These are phyloP conservation scores for Phragmatobia fuliginosa DNA, from an alignment of 2,888 invertebrate genomes.

Conservation along the genomic window DNA sequence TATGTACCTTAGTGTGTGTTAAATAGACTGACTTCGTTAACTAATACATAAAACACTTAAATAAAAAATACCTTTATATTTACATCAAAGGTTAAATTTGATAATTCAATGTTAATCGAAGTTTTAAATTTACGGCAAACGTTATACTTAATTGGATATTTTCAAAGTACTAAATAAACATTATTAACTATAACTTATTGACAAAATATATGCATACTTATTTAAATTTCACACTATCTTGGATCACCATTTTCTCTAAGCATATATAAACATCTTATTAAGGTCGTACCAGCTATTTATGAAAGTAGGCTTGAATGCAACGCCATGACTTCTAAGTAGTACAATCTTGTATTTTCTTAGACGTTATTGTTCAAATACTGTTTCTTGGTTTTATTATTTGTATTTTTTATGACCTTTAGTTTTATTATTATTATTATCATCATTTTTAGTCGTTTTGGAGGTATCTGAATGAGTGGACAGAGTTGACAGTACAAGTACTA, in stretches of 20 bases:
- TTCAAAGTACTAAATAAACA: background rate
- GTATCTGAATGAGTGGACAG: too few relatives aligned
- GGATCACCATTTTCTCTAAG: background rate
- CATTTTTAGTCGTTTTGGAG: background rate
- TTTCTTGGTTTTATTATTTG: background rate
- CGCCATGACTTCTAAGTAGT: background rate
- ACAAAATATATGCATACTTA: background rate
- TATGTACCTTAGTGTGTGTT: too few relatives aligned
- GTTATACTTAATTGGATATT: background rate
- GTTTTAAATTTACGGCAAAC: slow-evolving; percentile 1
- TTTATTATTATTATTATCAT: background rate
- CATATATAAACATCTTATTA: background rate
- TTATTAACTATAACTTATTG: slow-evolving; percentile 1
- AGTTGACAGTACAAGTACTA: too few relatives aligned
- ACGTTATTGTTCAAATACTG: background rate
- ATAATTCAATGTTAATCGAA: background rate
- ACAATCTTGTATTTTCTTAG: background rate
- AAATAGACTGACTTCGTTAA: too few relatives aligned
- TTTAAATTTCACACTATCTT: background rate
- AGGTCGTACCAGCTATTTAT: background rate
- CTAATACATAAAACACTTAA: background rate
- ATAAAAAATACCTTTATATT: background rate
- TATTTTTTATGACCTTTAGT: background rate
- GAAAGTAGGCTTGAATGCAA: background rate
- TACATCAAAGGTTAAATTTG: background rate